Evolutionary conservation across 2,888 invertebrate genomes (phyloP).

Genomic region (Xestia c-nigrum): DNA sequence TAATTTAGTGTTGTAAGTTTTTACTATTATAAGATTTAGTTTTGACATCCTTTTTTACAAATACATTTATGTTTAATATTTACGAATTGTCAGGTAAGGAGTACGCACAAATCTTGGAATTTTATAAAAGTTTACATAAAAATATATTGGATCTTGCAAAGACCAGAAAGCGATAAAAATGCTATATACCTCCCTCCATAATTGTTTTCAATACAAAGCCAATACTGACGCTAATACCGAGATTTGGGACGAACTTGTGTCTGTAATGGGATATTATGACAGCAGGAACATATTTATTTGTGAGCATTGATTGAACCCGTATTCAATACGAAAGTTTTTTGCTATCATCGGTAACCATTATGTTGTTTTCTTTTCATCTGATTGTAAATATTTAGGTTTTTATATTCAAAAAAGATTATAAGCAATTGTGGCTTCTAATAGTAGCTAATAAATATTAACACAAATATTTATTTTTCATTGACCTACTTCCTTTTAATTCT

Average conservation of each 20-base stretch:
- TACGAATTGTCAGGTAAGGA: constrained; percentile 8
- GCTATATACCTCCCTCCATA: constrained; percentile 7
- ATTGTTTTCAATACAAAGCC: constrained; percentile 42
- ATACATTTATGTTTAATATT: constrained; percentile 28
- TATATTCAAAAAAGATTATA: constrained; percentile 70
- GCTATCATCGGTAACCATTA: constrained; percentile 18
- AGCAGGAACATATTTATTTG: constrained; percentile 44
- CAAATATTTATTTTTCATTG: constrained; percentile 61
- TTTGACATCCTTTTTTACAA: constrained; percentile 48
- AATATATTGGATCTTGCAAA: neutral
- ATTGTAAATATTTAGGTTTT: constrained; percentile 76
- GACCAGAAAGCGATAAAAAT: neutral
- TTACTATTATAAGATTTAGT: constrained; percentile 44
- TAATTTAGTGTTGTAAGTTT: constrained; percentile 61
- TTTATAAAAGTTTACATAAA: neutral
- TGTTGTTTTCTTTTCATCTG: constrained; percentile 40
- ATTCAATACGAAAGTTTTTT: constrained; percentile 27
- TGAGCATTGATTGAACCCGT: constrained; percentile 16
- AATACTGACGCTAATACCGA: constrained; percentile 44
- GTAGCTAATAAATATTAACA: constrained; percentile 84
- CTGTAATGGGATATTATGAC: constrained; percentile 36
- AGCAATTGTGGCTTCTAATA: constrained; percentile 79
- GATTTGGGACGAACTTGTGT: constrained; percentile 24
- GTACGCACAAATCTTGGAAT: constrained; percentile 32
- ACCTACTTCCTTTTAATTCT: neutral